Evolutionary conservation across 2,797 vertebrate genomes (phyloP).

Genomic region (Lemur catta): DNA sequence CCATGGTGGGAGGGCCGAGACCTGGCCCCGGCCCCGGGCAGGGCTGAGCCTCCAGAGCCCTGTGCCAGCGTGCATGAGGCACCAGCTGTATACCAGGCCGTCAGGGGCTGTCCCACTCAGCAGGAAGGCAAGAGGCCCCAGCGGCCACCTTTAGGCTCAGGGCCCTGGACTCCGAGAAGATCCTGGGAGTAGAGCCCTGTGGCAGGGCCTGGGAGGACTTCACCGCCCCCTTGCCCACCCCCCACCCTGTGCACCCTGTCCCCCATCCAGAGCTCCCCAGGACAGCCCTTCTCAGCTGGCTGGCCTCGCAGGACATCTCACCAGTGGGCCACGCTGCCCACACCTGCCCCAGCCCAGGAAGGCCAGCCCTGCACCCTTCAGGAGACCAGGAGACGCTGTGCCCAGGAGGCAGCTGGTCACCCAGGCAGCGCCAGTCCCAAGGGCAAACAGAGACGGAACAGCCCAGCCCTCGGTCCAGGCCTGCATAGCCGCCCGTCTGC

Average conservation of each 20-base stretch:
- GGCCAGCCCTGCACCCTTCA: neutral
- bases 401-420: neutral
- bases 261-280: neutral
- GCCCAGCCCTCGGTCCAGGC: neutral
- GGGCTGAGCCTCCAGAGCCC: neutral
- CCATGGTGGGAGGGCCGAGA: no score
- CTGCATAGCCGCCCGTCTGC: neutral
- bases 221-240: neutral
- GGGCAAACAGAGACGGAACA: neutral
- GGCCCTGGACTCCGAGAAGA: neutral
- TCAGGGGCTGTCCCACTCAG: neutral
- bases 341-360: neutral
- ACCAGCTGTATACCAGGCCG: neutral
- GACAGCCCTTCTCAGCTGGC: no score
- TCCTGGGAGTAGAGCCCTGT: neutral
- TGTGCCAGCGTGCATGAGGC: neutral
- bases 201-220: neutral
- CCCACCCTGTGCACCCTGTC: neutral
- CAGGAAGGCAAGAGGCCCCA: neutral
- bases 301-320: neutral
- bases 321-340: neutral
- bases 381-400: neutral
- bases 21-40: neutral
- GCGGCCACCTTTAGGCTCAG: neutral
- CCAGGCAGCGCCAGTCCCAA: neutral